Conservation (phyloP, 2,888 invertebrate species). For the Zeuzera pyrina region DNA sequence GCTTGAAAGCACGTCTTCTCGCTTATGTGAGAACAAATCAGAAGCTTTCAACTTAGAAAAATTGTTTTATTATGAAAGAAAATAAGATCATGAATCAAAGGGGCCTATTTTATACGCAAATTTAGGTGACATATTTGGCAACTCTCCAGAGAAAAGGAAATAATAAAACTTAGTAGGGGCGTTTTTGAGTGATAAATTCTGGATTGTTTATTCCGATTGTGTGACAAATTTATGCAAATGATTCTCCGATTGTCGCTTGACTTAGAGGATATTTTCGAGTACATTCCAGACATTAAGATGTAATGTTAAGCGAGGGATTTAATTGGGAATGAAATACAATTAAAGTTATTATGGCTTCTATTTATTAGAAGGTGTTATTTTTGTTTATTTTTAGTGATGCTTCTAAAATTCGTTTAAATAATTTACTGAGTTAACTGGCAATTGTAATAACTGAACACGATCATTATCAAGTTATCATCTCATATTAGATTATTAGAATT, state of each 20-base stretch:
- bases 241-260: conserved; percentile 13
- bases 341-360: no score
- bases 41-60: conserved; percentile 17
- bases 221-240: conserved; percentile 18
- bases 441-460: no score
- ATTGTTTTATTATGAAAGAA: conserved; percentile 20
- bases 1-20: conserved; percentile 4
- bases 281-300: no score
- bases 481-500: no score
- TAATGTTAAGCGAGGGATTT: no score
- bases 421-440: no score
- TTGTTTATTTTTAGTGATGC: no score
- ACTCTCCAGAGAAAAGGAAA: conserved; percentile 22
- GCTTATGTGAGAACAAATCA: conserved; percentile 8
- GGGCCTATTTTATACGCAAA: conserved; percentile 24
- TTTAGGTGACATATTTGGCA: conserved; percentile 28
- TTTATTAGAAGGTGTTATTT: no score
- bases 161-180: conserved; percentile 23
- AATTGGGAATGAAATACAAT: no score
- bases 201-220: conserved; percentile 20
- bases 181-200: conserved; percentile 21
- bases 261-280: conserved; percentile 7
- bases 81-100: conserved; percentile 24
- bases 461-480: no score
- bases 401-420: no score